Evolutionary conservation across 2,113 vertebrate species (phyloP).

Genomic region (Danio rerio): GRCz12tu NC_133184.1:2805501-2806000

Average conservation of each 20-base stretch:
- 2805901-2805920: conserved; percentile 86
- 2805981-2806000: conserved; percentile 77
- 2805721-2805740: conserved; percentile 76
- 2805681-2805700: conserved; percentile 87
- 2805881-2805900: conserved; percentile 87
- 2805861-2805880: conserved; percentile 87
- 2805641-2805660: conserved; percentile 85
- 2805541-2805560: conserved; percentile 75
- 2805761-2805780: conserved; percentile 83
- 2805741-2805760: conserved; percentile 83
- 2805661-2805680: conserved; percentile 85
- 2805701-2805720: conserved; percentile 83
- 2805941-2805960: conserved; percentile 84
- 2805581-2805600: conserved; percentile 74
- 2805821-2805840: conserved; percentile 81
- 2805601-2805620: conserved; percentile 85
- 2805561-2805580: conserved; percentile 77
- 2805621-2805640: conserved; percentile 85
- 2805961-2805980: conserved; percentile 79
- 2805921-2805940: conserved; percentile 84
- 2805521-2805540: conserved; percentile 72
- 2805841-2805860: conserved; percentile 81
- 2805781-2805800: conserved; percentile 84
- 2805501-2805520: conserved; percentile 65
- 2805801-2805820: conserved; percentile 83